Evolutionary conservation across 2,888 invertebrate species (phyloP).

Genomic region (Cerceris ruficornis): DNA sequence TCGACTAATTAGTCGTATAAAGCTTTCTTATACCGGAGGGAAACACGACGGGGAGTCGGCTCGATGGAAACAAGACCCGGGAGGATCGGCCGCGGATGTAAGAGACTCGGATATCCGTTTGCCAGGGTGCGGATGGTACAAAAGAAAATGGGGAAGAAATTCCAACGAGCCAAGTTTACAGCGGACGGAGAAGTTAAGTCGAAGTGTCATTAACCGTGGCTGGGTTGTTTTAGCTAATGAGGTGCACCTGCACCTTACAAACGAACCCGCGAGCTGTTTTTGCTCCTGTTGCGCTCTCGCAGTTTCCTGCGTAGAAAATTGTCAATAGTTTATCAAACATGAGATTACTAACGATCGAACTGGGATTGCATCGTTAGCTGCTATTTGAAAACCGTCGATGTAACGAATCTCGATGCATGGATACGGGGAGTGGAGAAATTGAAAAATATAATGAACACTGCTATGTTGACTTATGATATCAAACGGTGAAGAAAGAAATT

Average conservation of each 20-base stretch:
- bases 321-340: neutral
- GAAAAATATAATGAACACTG: too few species aligned
- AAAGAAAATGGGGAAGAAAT: slow-evolving; percentile 49
- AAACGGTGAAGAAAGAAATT: too few species aligned
- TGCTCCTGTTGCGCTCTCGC: neutral
- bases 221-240: slow-evolving; percentile 63
- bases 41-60: neutral
- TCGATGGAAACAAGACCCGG: slow-evolving; percentile 23
- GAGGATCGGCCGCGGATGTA: slow-evolving; percentile 32
- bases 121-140: slow-evolving; percentile 13
- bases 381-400: too few species aligned
- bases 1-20: slow-evolving; percentile 51
- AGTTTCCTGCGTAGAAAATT: neutral
- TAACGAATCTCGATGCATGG: too few species aligned
- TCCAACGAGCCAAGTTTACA: slow-evolving; percentile 55
- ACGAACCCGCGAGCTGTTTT: slow-evolving; percentile 12
- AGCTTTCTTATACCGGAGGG: slow-evolving; percentile 1
- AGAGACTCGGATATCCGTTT: slow-evolving; percentile 47
- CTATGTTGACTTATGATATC: too few species aligned
- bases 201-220: slow-evolving; percentile 62
- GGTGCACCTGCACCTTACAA: slow-evolving; percentile 45
- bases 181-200: slow-evolving; percentile 49
- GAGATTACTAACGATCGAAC: too few species aligned
- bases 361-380: too few species aligned
- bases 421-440: too few species aligned